These are phyloP conservation scores for Drosophila kikkawai DNA, from an alignment of 1,140 invertebrate genomes.

Conservation along the genomic window DNA sequence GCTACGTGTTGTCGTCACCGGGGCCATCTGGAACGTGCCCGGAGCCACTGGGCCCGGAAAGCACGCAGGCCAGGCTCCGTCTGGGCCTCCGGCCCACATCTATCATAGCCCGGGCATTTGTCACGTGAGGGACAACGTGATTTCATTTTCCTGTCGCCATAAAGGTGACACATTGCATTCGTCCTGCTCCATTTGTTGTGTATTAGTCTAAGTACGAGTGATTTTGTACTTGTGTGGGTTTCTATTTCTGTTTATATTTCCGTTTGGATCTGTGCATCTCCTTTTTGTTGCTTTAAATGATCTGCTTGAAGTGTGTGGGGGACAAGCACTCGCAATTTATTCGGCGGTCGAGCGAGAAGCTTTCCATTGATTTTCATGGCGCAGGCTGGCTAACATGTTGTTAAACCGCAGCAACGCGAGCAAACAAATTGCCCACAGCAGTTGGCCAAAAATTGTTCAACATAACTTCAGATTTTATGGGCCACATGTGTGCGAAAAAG, in stretches of 20 bases:
- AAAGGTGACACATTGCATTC: slow-evolving; percentile 82
- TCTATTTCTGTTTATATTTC: slow-evolving; percentile 10
- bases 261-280: slow-evolving; percentile 1
- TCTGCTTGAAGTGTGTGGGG: not conserved
- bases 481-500: slow-evolving; percentile 68
- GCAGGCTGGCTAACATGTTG: slow-evolving; percentile 51
- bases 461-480: slow-evolving; percentile 81
- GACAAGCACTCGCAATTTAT: slow-evolving; percentile 45
- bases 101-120: slow-evolving; percentile 77
- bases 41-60: slow-evolving; percentile 29
- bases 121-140: slow-evolving; percentile 82
- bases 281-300: slow-evolving; percentile 18
- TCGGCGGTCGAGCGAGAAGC: slow-evolving; percentile 30
- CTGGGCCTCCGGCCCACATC: slow-evolving; percentile 44
- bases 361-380: slow-evolving; percentile 64
- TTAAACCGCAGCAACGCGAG: slow-evolving; percentile 56
- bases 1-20: slow-evolving; percentile 79
- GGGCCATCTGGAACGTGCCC: slow-evolving; percentile 70
- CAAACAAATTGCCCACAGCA: slow-evolving; percentile 68
- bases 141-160: slow-evolving; percentile 83
- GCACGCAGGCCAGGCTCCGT: slow-evolving; percentile 13
- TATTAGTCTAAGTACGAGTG: slow-evolving; percentile 46
- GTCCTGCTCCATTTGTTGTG: slow-evolving; percentile 56
- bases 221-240: slow-evolving; percentile 9
- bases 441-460: slow-evolving; percentile 74